Evolutionary conservation across 2,888 invertebrate genomes (phyloP).

Genomic region (Drosophila mimica): DNA sequence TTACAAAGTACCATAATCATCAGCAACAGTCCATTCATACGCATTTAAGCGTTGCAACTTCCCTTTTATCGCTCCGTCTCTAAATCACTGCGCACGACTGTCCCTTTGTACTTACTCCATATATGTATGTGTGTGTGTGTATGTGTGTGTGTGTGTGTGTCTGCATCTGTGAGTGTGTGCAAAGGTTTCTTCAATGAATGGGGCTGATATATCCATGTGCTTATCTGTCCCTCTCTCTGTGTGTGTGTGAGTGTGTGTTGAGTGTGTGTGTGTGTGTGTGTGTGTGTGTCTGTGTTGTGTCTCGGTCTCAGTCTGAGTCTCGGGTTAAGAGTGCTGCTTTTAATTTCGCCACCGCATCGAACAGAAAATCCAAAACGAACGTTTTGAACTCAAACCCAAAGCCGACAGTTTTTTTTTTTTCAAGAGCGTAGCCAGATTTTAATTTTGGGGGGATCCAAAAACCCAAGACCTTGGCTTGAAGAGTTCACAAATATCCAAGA

Average conservation of each 20-base stretch:
- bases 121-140: not conserved
- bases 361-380: constrained; percentile 68
- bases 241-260: constrained; percentile 13
- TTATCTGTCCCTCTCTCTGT: constrained; percentile 13
- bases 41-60: constrained; percentile 20
- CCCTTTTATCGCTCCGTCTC: constrained; percentile 39
- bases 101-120: constrained; percentile 21
- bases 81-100: constrained; percentile 55
- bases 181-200: constrained; percentile 76
- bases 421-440: not conserved
- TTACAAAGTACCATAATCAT: constrained; percentile 16
- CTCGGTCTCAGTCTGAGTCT: constrained; percentile 24
- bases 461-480: not conserved
- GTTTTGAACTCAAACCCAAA: constrained; percentile 61
- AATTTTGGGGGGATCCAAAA: too few species aligned
- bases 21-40: constrained; percentile 13
- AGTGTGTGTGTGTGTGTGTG: constrained; percentile 8
- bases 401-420: constrained; percentile 27
- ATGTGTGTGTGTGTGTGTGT: constrained; percentile 5
- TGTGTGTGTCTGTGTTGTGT: constrained; percentile 21
- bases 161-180: constrained; percentile 17
- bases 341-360: constrained; percentile 78
- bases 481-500: not conserved
- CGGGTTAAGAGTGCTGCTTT: constrained; percentile 71
- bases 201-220: constrained; percentile 45